These are phyloP conservation scores for Drosophila nigrodunni DNA, from an alignment of 1,140 invertebrate species.

Conservation along the genomic window DNA sequence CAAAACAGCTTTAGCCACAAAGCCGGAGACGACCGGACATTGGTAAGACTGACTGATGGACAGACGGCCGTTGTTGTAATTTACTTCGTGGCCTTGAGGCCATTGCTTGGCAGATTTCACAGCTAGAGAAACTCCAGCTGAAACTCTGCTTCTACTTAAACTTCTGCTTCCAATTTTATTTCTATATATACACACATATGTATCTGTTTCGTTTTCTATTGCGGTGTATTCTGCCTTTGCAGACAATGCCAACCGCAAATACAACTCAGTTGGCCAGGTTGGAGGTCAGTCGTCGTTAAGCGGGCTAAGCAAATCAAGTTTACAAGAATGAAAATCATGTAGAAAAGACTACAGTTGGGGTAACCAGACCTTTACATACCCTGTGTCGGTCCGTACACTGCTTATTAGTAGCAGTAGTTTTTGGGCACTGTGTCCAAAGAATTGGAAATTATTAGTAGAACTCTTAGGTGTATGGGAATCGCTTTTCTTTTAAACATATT, in stretches of 20 bases:
- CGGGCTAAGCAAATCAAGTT: constrained; percentile 74
- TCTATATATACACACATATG: constrained; percentile 13
- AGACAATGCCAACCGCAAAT: constrained; percentile 59
- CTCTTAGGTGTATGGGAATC: no score
- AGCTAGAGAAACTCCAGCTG: constrained; percentile 48
- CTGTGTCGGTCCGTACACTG: no score
- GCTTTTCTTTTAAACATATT: no score
- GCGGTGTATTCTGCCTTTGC: constrained; percentile 47
- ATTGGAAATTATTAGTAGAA: no score
- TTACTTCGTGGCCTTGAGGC: constrained; percentile 62
- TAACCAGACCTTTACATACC: no score
- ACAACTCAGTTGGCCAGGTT: constrained; percentile 45
- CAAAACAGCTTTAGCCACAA: constrained; percentile 18
- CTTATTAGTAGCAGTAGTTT: no score
- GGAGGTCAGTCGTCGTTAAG: constrained; percentile 62
- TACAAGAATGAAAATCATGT: constrained; percentile 33
- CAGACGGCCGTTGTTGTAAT: constrained; percentile 65
- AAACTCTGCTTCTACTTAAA: background rate
- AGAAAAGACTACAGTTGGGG: no score
- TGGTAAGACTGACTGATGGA: no score
- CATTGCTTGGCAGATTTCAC: constrained; percentile 38
- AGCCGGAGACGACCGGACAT: constrained; percentile 31
- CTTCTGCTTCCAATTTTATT: constrained; percentile 28
- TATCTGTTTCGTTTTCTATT: constrained; percentile 36
- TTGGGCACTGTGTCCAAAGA: no score